Evolutionary conservation across 2,113 vertebrate genomes (phyloP).

Genomic region (Aldabrachelys gigantea): DNA sequence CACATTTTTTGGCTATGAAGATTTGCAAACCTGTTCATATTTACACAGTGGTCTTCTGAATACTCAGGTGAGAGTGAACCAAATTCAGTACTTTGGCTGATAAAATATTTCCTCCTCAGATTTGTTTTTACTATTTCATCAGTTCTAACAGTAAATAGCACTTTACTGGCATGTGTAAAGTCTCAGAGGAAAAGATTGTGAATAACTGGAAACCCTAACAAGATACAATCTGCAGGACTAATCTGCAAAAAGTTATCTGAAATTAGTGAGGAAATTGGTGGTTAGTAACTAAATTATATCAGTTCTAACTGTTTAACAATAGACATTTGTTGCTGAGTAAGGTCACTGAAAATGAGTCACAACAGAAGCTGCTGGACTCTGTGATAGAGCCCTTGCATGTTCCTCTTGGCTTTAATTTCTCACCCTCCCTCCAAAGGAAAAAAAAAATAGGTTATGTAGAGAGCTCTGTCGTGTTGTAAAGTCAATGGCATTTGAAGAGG

Average conservation of each 20-base stretch:
- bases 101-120: neutral
- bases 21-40: neutral
- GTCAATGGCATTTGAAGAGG: conserved; percentile 44
- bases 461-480: neutral
- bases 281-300: neutral
- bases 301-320: neutral
- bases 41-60: neutral
- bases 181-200: conserved; percentile 2
- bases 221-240: conserved; percentile 26
- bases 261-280: conserved; percentile 5
- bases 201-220: conserved; percentile 55
- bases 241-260: neutral
- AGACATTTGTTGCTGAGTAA: neutral
- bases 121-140: neutral
- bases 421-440: neutral
- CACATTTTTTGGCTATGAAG: neutral
- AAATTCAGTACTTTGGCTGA: neutral
- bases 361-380: neutral
- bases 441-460: neutral
- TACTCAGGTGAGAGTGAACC: neutral
- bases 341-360: conserved; percentile 12
- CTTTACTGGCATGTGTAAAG: neutral
- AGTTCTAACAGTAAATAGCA: neutral
- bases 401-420: conserved; percentile 32
- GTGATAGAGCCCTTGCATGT: neutral